phyloP scores from a whole-genome alignment of 2,797 vertebrate genomes.

The Chelidonichthys spinosus region DNA sequence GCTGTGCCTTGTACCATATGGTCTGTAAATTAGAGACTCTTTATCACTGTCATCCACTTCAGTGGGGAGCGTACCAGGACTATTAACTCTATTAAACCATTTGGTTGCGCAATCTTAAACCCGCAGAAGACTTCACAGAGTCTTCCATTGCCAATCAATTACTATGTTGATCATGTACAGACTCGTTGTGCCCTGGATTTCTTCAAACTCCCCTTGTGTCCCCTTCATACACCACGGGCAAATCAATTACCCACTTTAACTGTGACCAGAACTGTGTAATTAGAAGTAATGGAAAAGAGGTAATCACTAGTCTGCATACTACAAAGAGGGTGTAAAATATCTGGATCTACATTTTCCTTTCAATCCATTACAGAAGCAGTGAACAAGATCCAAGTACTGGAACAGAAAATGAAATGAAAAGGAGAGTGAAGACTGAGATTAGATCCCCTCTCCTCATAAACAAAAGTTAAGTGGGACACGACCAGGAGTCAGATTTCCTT shows the following conservation, averaged over 20 bases:
- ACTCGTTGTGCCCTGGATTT: constrained; percentile 34
- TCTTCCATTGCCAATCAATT: constrained; percentile 62
- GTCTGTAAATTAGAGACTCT: constrained; percentile 51
- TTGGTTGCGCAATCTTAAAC: constrained; percentile 54
- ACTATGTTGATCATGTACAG: constrained; percentile 39
- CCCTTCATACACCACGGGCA: constrained; percentile 23
- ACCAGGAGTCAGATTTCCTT: constrained; percentile 85
- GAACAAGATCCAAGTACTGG: constrained; percentile 8
- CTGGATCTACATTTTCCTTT: constrained; percentile 6
- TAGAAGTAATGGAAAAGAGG: constrained; percentile 32
- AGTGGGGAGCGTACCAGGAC: constrained; percentile 40
- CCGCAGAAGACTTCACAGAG: constrained; percentile 20
- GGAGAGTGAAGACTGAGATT: constrained; percentile 55
- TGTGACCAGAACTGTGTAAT: constrained; percentile 26
- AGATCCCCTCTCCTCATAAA: constrained; percentile 76
- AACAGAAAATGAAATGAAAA: constrained; percentile 34
- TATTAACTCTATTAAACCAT: constrained; percentile 67
- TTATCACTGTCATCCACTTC: constrained; percentile 52
- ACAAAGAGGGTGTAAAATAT: constrained; percentile 17
- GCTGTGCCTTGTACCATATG: constrained; percentile 35
- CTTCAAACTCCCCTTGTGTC: constrained; percentile 39
- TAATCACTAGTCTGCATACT: neutral
- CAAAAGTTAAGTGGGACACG: constrained; percentile 79
- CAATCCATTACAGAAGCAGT: neutral
- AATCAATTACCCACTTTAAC: constrained; percentile 51